phyloP scores from a whole-genome alignment of 2,113 vertebrate species.

The Saguinus midas region DNA sequence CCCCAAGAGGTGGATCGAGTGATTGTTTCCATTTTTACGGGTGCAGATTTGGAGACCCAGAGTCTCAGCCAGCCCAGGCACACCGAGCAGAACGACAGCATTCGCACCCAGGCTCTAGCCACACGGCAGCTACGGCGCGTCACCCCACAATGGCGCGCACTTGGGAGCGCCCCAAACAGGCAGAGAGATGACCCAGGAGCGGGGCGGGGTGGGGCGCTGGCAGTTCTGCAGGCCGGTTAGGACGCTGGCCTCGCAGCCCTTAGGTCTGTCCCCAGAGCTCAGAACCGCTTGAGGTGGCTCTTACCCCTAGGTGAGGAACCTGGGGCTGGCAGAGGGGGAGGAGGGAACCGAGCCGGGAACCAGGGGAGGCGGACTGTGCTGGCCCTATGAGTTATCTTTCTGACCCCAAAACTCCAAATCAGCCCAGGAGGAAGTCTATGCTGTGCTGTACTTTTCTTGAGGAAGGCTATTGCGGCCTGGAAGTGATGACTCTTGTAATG shows the following conservation, averaged over 20 bases:
- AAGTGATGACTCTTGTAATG: neutral
- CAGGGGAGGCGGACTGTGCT: too few relatives aligned
- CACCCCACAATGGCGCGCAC: too few relatives aligned
- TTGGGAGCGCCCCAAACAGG: accelerated
- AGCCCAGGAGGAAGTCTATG: neutral
- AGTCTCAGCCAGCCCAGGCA: neutral
- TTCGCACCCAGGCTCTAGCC: neutral
- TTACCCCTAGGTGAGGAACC: neutral
- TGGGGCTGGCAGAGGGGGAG: neutral
- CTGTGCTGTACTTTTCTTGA: neutral
- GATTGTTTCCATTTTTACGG: neutral
- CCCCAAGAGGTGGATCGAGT: neutral
- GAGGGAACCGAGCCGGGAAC: neutral
- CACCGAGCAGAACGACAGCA: neutral
- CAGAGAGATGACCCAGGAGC: too few relatives aligned
- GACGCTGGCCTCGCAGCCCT: neutral
- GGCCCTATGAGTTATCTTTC: neutral
- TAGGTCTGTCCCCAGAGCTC: neutral
- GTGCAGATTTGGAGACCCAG: neutral
- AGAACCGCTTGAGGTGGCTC: neutral
- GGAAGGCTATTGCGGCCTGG: accelerated
- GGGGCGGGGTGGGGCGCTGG: neutral
- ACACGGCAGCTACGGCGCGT: neutral
- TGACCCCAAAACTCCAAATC: neutral
- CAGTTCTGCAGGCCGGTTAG: neutral